Evolutionary conservation across 2,888 invertebrate genomes (phyloP).

Genomic region (Polyommatus iphigenia): DNA sequence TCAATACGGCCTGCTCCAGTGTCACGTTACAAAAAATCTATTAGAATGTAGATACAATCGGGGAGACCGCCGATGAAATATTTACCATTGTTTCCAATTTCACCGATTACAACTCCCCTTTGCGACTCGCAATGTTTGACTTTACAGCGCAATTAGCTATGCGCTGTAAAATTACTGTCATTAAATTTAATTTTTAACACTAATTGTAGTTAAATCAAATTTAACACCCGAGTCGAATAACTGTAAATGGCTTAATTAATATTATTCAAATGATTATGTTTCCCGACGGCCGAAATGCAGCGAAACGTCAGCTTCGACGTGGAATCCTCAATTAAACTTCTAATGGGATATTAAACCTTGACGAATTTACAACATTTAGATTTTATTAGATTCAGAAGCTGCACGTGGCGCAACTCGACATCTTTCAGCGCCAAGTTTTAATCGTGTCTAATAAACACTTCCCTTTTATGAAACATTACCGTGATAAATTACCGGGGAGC

Average conservation of each 20-base stretch:
- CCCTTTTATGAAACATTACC: conserved; percentile 36
- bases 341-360: conserved; percentile 27
- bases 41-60: conserved; percentile 39
- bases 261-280: conserved; percentile 22
- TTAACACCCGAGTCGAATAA: conserved; percentile 12
- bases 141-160: conserved; percentile 13
- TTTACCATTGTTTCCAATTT: conserved; percentile 28
- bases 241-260: conserved; percentile 24
- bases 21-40: conserved; percentile 46
- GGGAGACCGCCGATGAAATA: conserved; percentile 36
- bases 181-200: conserved; percentile 19
- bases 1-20: conserved; percentile 48
- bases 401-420: conserved; percentile 24
- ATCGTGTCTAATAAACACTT: conserved; percentile 32
- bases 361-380: conserved; percentile 30
- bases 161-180: conserved; percentile 1
- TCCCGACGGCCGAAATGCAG: conserved; percentile 9
- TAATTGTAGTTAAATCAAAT: conserved; percentile 17
- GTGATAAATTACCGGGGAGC: conserved; percentile 43
- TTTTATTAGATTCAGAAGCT: conserved; percentile 33
- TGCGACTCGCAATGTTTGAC: not conserved
- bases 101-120: conserved; percentile 21
- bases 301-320: not conserved
- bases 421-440: conserved; percentile 33
- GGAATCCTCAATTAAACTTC: conserved; percentile 21